Percentiles rank a stretch among this genome's conserved stretches.
Evolutionary conservation across 2,113 vertebrate species (phyloP).

Genomic region (Toxotes jaculatrix): DNA sequence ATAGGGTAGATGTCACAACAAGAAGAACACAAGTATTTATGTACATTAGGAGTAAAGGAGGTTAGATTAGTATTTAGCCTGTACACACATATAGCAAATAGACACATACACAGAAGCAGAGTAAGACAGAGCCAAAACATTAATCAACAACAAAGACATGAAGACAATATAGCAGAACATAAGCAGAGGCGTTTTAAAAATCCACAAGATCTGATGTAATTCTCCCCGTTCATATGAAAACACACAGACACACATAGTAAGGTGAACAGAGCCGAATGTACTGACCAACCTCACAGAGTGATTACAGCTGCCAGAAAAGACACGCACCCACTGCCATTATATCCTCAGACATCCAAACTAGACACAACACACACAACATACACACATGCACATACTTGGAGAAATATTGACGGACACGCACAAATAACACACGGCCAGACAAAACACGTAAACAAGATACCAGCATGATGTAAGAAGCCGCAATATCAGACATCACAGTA

Average conservation of each 20-base stretch:
- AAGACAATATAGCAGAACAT: slow-evolving; percentile 22
- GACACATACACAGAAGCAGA: slow-evolving; percentile 4
- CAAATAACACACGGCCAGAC: slow-evolving; percentile 39
- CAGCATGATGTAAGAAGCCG: slow-evolving; percentile 76
- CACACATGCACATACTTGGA: not conserved
- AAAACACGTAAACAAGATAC: slow-evolving; percentile 68
- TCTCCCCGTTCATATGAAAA: slow-evolving; percentile 21
- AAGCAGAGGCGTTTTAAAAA: not conserved
- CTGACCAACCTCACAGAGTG: slow-evolving; percentile 37
- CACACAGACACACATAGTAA: slow-evolving; percentile 6
- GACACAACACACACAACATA: slow-evolving; percentile 5
- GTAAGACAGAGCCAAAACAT: not conserved
- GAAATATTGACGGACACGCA: slow-evolving; percentile 32
- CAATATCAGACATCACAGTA: slow-evolving; percentile 70
- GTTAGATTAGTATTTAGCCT: not conserved
- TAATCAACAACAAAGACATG: slow-evolving; percentile 14
- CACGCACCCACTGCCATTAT: slow-evolving; percentile 53
- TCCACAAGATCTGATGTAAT: slow-evolving; percentile 55
- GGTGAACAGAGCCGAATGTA: slow-evolving; percentile 14
- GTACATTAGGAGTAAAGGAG: not conserved
- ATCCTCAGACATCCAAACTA: slow-evolving; percentile 41
- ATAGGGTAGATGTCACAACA: not conserved
- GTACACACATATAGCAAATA: not conserved
- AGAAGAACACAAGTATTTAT: not conserved
- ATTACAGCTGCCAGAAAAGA: slow-evolving; percentile 52